Conservation (phyloP, 2,888 invertebrate species). For the Aphodius sticticus region DNA sequence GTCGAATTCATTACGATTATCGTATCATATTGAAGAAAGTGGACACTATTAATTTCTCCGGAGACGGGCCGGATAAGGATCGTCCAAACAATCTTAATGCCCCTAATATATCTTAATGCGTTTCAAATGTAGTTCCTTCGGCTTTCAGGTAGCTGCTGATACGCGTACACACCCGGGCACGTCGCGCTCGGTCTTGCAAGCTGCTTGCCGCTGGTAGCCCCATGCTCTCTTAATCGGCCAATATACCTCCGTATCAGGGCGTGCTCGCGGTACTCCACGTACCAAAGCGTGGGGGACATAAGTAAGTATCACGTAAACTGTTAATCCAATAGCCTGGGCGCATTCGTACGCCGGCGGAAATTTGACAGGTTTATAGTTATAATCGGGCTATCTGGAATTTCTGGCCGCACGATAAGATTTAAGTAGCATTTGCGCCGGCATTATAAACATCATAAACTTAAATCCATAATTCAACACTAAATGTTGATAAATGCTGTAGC, state of each 20-base stretch:
- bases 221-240: not conserved
- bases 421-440: constrained; percentile 38
- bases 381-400: constrained; percentile 40
- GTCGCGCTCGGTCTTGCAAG: not conserved
- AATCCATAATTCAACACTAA: constrained; percentile 40
- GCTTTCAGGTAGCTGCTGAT: not conserved
- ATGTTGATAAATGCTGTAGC: constrained; percentile 38
- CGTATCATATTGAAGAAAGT: not conserved
- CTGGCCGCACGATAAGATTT: constrained; percentile 38
- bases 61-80: not conserved
- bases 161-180: not conserved
- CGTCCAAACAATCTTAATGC: constrained; percentile 4
- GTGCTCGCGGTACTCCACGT: not conserved
- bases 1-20: not conserved
- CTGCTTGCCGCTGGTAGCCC: not conserved
- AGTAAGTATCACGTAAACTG: constrained; percentile 31
- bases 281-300: constrained; percentile 14
- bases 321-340: constrained; percentile 32
- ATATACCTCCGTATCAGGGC: not conserved
- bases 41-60: not conserved
- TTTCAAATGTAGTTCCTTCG: not conserved
- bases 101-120: constrained; percentile 4
- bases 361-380: constrained; percentile 38
- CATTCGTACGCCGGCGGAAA: constrained; percentile 31
- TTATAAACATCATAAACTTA: constrained; percentile 39